phyloP scores from a whole-genome alignment of 23 tunicate genomes.

The Trididemnum clinides region DNA sequence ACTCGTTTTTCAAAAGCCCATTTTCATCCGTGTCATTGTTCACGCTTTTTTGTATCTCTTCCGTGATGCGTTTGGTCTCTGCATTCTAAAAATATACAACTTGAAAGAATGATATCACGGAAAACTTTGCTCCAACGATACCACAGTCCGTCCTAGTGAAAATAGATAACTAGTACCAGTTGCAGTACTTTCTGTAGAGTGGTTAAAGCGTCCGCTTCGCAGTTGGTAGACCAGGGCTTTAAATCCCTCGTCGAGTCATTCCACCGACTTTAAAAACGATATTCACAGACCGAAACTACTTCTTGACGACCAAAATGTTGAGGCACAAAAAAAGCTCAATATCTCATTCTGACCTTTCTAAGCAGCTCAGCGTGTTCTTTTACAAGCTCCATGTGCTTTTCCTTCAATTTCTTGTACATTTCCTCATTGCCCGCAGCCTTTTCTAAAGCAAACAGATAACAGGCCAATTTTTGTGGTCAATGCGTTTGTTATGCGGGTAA shows the following conservation, averaged over 20 bases:
- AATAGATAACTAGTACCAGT: no score
- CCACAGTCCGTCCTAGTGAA: no score
- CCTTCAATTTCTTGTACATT: constrained; percentile 81
- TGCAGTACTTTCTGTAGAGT: no score
- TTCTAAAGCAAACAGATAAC: no score
- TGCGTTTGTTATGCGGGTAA: no score
- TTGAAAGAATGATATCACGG: no score
- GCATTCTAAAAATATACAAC: constrained; percentile 61
- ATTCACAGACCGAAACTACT: background rate
- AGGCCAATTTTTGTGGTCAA: no score
- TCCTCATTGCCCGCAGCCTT: constrained; percentile 77
- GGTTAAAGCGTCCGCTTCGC: no score
- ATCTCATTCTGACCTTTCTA: constrained; percentile 56
- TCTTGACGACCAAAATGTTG: background rate
- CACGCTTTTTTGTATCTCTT: constrained; percentile 53
- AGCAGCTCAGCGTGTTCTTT: constrained; percentile 88
- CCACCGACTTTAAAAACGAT: no score
- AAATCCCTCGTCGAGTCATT: no score
- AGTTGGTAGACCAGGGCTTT: no score
- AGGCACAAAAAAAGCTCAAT: background rate
- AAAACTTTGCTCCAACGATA: no score
- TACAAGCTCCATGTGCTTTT: constrained; percentile 83
- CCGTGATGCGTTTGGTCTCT: constrained; percentile 42
- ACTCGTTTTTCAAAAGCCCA: background rate
- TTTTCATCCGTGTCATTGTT: constrained; percentile 15